Conservation (phyloP, 2,888 invertebrate species). For the Aphidius colemani region DNA sequence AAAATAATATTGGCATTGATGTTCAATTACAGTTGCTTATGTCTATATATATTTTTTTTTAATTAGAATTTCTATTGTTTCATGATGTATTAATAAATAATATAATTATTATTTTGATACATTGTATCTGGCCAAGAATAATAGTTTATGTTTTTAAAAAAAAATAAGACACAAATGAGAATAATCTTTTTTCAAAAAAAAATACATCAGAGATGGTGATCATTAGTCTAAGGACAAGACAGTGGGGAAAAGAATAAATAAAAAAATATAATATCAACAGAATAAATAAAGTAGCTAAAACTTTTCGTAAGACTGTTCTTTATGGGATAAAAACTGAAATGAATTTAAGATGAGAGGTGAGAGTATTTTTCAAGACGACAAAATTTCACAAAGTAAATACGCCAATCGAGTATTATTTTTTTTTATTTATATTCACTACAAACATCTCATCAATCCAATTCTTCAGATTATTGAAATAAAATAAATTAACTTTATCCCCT, state of each 20-base stretch:
- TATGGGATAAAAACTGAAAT: constrained; percentile 15
- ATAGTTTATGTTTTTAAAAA: too few relatives aligned
- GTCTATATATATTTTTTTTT: too few relatives aligned
- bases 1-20: too few relatives aligned
- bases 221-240: constrained; percentile 14
- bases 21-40: too few relatives aligned
- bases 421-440: constrained; percentile 37
- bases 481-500: constrained; percentile 50
- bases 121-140: too few relatives aligned
- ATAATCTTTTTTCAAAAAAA: too few relatives aligned
- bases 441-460: constrained; percentile 56
- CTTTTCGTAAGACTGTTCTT: constrained; percentile 5
- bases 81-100: too few relatives aligned
- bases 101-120: too few relatives aligned
- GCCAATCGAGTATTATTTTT: constrained; percentile 54
- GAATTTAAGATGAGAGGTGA: constrained; percentile 17
- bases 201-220: too few relatives aligned
- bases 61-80: too few relatives aligned
- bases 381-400: constrained; percentile 52
- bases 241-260: constrained; percentile 19
- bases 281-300: constrained; percentile 26
- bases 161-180: too few relatives aligned
- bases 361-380: constrained; percentile 11
- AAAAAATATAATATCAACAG: constrained; percentile 16
- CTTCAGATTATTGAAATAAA: constrained; percentile 48